Evolutionary conservation across 2,113 vertebrate genomes (phyloP), one percentile per base, ranked within the genome.

Genomic region (Oreochromis spilurus): DNA sequence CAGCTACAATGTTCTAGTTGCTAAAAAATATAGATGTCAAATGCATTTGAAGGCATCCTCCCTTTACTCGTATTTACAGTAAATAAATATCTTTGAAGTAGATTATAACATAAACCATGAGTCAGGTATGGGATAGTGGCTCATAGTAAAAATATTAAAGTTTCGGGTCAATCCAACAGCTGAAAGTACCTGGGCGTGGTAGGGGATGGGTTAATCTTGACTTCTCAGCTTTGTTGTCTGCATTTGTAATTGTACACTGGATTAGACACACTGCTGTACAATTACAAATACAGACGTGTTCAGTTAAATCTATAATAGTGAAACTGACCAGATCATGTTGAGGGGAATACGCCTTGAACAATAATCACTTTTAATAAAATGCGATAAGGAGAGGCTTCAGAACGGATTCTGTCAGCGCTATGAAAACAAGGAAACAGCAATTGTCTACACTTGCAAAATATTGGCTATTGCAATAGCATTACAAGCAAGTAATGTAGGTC

Each of bases 41-140:
- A 70, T 70, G 9, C 36, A n/a, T 70, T 70, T 67, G 62, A 67
- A 40, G 19, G 12, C 0, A 0, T 70, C 36, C 4, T 40, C 36
- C 0, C n/a, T 38, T 38, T 0, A 67, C 19, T 14, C 6, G 1
- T n/a, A 21, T 38, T 21, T 13, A 67, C 19, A 21, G 62, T 67
- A 67, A 67, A 70, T 70, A 40, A 70, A 7, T 43, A 70, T 9
- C n/a, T 70, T 70, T 9, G 36, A 70, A 24, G 19, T 70, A 70
- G 36, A 72, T 72, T 26, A 45, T 7, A 45, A 72, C 36, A 70
- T 43, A 70, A 16, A 70, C 5, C 40, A 48, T 11, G 40, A 45
- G 40, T 45, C 13, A 17, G 67, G 40, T 48, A 29, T 45, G 65
- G 65, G 65, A 45, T 45, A 45, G 65, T 45, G 38, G n/a, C 65